Conservation (phyloP, 1,140 invertebrate genomes). For the Musca domestica region DNA sequence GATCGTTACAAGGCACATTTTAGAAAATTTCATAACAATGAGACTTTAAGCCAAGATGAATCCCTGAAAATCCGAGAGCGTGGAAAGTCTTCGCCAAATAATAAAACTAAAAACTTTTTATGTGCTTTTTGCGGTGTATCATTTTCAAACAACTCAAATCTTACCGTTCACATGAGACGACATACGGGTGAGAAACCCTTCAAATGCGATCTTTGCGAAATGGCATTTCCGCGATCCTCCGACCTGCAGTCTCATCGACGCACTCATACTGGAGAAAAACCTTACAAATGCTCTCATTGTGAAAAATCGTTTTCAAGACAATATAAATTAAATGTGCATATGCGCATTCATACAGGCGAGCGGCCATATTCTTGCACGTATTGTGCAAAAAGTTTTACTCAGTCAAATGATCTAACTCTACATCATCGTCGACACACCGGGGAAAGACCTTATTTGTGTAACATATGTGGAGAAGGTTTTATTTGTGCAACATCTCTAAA, state of each 20-base stretch:
- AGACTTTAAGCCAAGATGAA: conserved; percentile 30
- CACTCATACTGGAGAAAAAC: conserved; percentile 62
- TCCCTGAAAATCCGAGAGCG: not conserved
- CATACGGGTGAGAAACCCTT: conserved; percentile 57
- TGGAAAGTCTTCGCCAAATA: conserved; percentile 9
- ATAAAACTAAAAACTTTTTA: conserved; percentile 34
- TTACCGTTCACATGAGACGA: conserved; percentile 62
- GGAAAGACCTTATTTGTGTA: conserved; percentile 58
- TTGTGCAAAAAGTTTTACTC: conserved; percentile 61
- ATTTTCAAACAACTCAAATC: conserved; percentile 60
- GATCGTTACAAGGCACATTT: conserved; percentile 49
- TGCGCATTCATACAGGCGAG: conserved; percentile 62
- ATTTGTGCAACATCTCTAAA: conserved; percentile 51
- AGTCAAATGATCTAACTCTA: conserved; percentile 60
- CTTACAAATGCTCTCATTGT: conserved; percentile 59
- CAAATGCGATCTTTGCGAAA: conserved; percentile 48
- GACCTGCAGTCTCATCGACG: conserved; percentile 56
- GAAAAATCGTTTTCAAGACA: conserved; percentile 57
- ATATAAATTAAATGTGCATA: conserved; percentile 63
- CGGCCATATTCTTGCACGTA: conserved; percentile 61
- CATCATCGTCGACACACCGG: conserved; percentile 59
- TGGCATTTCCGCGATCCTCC: conserved; percentile 50
- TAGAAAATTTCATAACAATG: conserved; percentile 49
- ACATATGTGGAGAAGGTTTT: conserved; percentile 47
- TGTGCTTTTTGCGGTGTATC: conserved; percentile 60